Evolutionary conservation across 1,140 invertebrate species (phyloP), one percentile per base, ranked within the genome.

Genomic region (Aphaenogaster rudis): DNA sequence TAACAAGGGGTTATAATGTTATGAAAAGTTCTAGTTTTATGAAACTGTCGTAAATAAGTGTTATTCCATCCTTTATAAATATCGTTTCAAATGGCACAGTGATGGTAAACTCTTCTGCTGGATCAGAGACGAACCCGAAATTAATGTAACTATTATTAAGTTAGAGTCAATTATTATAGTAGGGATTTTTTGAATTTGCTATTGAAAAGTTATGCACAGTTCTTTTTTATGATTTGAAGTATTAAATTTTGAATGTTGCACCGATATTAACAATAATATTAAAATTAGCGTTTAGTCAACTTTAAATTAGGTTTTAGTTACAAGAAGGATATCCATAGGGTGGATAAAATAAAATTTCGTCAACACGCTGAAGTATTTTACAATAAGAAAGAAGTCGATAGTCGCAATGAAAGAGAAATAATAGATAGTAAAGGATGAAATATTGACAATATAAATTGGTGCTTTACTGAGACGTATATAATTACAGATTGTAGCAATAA

Each of bases 1-100:
- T 93, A 98, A 98, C 94, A 98, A 98, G 95, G 98, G 97, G 52
- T 95, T 98, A 90, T 98, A 97, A 97, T 89, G 33, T 45, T 45
- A 33, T 63, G n/a, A 72, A 78, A 54, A 50, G 7, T 45, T 45
- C 50, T 88, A 81, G 50, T 87, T 50, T 8, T 61, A 54, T 77
- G 63, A 89, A 67, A 42, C 11, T 48, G 15, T n/a, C 6, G 15
- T 71, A 21, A 36, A 33, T 48, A 57, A 61, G 45, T 45, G n/a
- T 61, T 89, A 50, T 42, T 54, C 85, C 52, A 33, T 76, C 28
- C 50, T 74, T 45, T 52, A 48, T 11, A 69, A 79, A 81, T 80
- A 57, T 59, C 33, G 48, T 77, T 63, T 8, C 33, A 63, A 76
- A 39, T 57, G 63, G 48, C 17, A 9, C 45, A 45, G 21, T 77